phyloP scores from a whole-genome alignment of 2,797 vertebrate genomes.

The Chrysocyon brachyurus region DNA sequence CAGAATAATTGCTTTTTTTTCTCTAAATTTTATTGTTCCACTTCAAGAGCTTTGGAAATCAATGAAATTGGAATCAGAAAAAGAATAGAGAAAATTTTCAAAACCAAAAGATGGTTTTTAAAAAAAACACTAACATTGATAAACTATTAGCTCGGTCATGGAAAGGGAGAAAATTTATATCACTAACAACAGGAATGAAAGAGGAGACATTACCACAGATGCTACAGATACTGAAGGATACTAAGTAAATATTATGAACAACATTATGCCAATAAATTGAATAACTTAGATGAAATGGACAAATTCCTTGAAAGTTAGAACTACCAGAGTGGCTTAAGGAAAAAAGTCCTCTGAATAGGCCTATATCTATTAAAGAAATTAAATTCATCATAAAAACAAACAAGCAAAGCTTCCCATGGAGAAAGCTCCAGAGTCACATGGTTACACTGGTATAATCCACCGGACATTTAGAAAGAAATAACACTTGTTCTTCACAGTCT shows the following conservation, averaged over 20 bases:
- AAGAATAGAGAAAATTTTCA: background rate
- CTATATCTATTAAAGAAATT: conserved; percentile 5
- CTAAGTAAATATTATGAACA: background rate
- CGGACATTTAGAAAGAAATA: conserved; percentile 10
- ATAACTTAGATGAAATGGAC: background rate
- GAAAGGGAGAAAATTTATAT: conserved; percentile 24
- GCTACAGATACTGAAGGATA: background rate
- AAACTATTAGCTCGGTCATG: background rate
- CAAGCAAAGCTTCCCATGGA: background rate
- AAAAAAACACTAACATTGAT: background rate
- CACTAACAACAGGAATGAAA: background rate
- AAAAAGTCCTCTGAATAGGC: background rate
- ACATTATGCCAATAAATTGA: background rate
- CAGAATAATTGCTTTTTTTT: background rate
- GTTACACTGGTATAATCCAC: background rate
- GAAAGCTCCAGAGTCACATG: background rate
- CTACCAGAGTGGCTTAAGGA: background rate
- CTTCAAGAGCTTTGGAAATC: conserved; percentile 12
- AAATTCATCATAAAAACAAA: background rate
- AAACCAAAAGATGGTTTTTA: background rate
- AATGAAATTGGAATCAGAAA: background rate
- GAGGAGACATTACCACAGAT: background rate
- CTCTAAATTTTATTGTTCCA: background rate
- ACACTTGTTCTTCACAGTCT: background rate
- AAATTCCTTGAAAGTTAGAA: background rate